Percentiles rank a stretch among this genome's conserved stretches.
phyloP scores from a whole-genome alignment of 2,888 invertebrate genomes.

The Drosophila mayaguana region DNA sequence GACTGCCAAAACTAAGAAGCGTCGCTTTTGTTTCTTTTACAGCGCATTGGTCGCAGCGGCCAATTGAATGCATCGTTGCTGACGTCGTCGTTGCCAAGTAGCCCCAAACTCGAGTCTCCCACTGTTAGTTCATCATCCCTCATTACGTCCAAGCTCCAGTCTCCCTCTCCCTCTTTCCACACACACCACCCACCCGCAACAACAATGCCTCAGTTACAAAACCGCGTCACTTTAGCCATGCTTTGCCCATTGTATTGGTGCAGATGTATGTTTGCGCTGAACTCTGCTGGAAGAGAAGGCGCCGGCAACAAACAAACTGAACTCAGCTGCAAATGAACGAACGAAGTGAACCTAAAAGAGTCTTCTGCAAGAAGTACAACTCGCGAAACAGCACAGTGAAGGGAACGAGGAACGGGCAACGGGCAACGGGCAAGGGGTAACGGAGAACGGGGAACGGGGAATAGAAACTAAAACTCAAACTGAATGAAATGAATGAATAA shows the following conservation, averaged over 20 bases:
- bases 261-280: constrained; percentile 5
- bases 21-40: neutral
- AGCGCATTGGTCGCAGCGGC: constrained; percentile 40
- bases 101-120: neutral
- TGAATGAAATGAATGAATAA: constrained; percentile 63
- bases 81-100: constrained; percentile 11
- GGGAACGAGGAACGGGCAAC: neutral
- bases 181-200: constrained; percentile 9
- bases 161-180: neutral
- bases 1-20: constrained; percentile 8
- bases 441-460: neutral
- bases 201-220: constrained; percentile 54
- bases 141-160: constrained; percentile 30
- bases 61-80: constrained; percentile 49
- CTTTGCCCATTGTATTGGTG: constrained; percentile 32
- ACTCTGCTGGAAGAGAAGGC: constrained; percentile 12
- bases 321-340: constrained; percentile 53
- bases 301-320: constrained; percentile 54
- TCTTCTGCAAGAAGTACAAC: constrained; percentile 17
- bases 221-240: constrained; percentile 57
- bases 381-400: constrained; percentile 9
- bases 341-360: constrained; percentile 38
- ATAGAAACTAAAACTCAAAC: constrained; percentile 28
- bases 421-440: no score
- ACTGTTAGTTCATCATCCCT: constrained; percentile 29